Evolutionary conservation across 1,140 invertebrate genomes (phyloP).

Genomic region (Aphaenogaster floridana): DNA sequence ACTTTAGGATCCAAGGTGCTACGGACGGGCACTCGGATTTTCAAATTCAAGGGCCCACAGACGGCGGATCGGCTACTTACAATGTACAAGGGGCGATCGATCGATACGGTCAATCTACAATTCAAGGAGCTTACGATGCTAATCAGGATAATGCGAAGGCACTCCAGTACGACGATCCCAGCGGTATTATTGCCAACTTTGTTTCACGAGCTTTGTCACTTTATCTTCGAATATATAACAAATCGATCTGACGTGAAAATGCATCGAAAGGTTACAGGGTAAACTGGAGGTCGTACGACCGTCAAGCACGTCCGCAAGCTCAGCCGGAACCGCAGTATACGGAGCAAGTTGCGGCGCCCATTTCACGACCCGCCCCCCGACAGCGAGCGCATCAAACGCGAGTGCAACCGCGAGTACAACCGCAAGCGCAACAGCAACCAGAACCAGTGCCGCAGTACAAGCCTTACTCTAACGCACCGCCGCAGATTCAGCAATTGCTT

Average conservation of each 20-base stretch:
- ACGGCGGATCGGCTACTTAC: slow-evolving; percentile 76
- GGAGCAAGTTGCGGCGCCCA: slow-evolving; percentile 51
- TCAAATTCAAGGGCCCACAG: slow-evolving; percentile 81
- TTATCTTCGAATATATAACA: background rate
- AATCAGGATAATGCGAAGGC: slow-evolving; percentile 71
- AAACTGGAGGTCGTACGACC: slow-evolving; percentile 84
- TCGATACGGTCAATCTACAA: slow-evolving; percentile 72
- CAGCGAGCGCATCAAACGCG: slow-evolving; percentile 81
- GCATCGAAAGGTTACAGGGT: slow-evolving; percentile 79
- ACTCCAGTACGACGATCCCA: slow-evolving; percentile 84
- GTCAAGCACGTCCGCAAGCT: slow-evolving; percentile 62
- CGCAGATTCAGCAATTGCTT: slow-evolving; percentile 82
- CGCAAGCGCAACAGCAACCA: slow-evolving; percentile 85
- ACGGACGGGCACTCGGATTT: slow-evolving; percentile 82
- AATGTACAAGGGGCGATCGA: slow-evolving; percentile 80
- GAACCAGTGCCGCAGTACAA: slow-evolving; percentile 75
- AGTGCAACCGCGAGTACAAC: slow-evolving; percentile 71
- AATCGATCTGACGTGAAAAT: slow-evolving; percentile 21
- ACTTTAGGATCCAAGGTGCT: slow-evolving; percentile 80
- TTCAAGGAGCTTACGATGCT: slow-evolving; percentile 77
- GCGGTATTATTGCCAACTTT: slow-evolving; percentile 71
- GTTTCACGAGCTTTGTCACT: background rate
- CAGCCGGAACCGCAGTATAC: slow-evolving; percentile 63
- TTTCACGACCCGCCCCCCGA: slow-evolving; percentile 69
- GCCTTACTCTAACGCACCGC: slow-evolving; percentile 80